Base-by-base conservation (phyloP, 2,797 vertebrate species). In the Parambassis ranga region DNA sequence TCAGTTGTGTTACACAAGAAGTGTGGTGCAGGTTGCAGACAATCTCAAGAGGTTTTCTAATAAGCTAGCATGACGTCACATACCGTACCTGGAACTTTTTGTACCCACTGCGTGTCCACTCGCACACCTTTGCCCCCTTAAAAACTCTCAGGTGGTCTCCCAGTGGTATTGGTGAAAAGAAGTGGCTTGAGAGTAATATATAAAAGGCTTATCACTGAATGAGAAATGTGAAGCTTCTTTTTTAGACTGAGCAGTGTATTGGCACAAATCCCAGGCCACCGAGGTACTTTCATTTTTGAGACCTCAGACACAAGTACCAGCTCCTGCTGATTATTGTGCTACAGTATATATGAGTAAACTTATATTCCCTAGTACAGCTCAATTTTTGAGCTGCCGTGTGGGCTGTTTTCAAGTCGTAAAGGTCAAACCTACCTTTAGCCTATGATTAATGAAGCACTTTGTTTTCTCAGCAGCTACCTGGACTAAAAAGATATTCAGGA, bases 391-490 rank as follows among this genome's bases (percentile, higher is more conserved):
- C 36, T 71, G 62, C 53, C 3, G 16, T 53, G 47, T 32, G 7
- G 30, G 55, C 41, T 24, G 2, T 5, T 61, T 62, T 26, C 49
- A 70, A 52, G 69, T 41, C 46, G 32, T 16, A 64, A 53, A 70
- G 48, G 50, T 75, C 62, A 53, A 23, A 22, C 8, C 27, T 52
- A 19, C 13, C 16, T 50, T 64, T 38, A 57, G 49, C 30, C n/a
- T 18, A 2, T 50, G 66, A 82, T 79, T 78, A 66, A 77, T 70
- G 71, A 15, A 47, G 31, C 31, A 14, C 27, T 47, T 64, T 55
- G 44, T 56, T 71, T 67, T 56, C 27, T 57, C n/a, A 64, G 23
- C 48, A 39, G 43, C 43, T 43, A 24, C 56, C n/a, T 26, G 20
- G 15, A 38, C 19, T 28, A 22, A 57, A 14, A 49, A 39, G 37